These are phyloP conservation scores for Hestina assimilis DNA, from an alignment of 1,140 invertebrate genomes.

Conservation along the genomic window DNA sequence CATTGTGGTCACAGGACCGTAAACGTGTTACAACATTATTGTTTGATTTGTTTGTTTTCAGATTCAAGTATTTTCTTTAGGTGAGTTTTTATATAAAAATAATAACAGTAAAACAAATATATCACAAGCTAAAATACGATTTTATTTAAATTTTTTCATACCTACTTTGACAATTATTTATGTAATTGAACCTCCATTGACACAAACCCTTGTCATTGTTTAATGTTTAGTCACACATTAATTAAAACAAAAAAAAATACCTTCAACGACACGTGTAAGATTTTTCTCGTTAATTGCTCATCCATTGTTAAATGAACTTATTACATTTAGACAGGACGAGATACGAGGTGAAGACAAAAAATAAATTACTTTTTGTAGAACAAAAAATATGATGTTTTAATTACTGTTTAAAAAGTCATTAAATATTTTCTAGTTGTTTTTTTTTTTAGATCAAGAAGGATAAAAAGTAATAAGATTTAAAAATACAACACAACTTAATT, in stretches of 20 bases:
- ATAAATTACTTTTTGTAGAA: conserved; percentile 61
- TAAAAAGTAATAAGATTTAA: conserved; percentile 1
- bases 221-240: too few relatives aligned
- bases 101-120: too few relatives aligned
- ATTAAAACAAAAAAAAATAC: neutral
- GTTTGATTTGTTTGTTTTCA: too few relatives aligned
- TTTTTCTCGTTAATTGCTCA: conserved; percentile 26
- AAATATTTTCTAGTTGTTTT: neutral
- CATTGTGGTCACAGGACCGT: too few relatives aligned
- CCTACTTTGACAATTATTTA: neutral
- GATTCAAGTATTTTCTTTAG: too few relatives aligned
- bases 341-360: conserved; percentile 42
- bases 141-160: neutral
- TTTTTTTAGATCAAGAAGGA: neutral
- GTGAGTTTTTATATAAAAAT: too few relatives aligned
- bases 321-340: conserved; percentile 33
- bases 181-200: too few relatives aligned
- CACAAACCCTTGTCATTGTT: too few relatives aligned
- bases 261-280: conserved; percentile 1
- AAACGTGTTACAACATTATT: too few relatives aligned
- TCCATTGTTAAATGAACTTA: conserved; percentile 28
- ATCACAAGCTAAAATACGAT: too few relatives aligned
- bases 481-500: too few relatives aligned
- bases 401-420: conserved; percentile 39
- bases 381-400: conserved; percentile 64